phyloP scores from a whole-genome alignment of 1,140 invertebrate genomes.

The Nixonia krombeini region DNA sequence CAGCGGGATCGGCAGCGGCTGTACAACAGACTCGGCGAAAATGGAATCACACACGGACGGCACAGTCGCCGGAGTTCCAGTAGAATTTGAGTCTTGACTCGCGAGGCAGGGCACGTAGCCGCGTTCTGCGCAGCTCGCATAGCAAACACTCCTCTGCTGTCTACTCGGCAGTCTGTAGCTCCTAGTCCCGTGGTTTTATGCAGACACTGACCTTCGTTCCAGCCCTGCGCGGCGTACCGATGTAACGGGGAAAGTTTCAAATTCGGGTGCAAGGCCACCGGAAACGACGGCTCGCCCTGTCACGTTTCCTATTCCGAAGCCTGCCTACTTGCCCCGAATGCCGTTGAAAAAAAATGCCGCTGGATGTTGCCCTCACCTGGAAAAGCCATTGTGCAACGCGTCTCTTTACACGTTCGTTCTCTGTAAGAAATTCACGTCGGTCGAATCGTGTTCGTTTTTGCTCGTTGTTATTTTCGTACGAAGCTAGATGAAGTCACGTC shows the following conservation, averaged over 20 bases:
- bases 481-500: too few relatives aligned
- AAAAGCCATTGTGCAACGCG: too few relatives aligned
- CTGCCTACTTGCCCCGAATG: conserved; percentile 43
- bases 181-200: conserved; percentile 68
- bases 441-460: too few relatives aligned
- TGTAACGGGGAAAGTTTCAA: conserved; percentile 70
- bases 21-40: conserved; percentile 51
- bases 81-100: conserved; percentile 69
- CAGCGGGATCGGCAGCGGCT: conserved; percentile 25
- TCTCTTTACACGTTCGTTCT: too few relatives aligned
- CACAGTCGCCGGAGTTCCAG: conserved; percentile 63
- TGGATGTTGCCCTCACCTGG: too few relatives aligned
- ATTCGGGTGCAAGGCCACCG: conserved; percentile 69
- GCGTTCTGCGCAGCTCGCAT: conserved; percentile 67
- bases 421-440: too few relatives aligned
- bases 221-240: conserved; percentile 47
- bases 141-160: conserved; percentile 63
- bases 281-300: conserved; percentile 51
- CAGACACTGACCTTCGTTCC: conserved; percentile 72
- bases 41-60: conserved; percentile 62
- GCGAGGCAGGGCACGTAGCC: conserved; percentile 69
- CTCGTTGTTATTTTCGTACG: too few relatives aligned
- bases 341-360: conserved; percentile 30
- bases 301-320: conserved; percentile 46
- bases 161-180: conserved; percentile 62